These are phyloP conservation scores for Antrozous pallidus DNA, from an alignment of 2,797 vertebrate genomes.

Conservation along the genomic window DNA sequence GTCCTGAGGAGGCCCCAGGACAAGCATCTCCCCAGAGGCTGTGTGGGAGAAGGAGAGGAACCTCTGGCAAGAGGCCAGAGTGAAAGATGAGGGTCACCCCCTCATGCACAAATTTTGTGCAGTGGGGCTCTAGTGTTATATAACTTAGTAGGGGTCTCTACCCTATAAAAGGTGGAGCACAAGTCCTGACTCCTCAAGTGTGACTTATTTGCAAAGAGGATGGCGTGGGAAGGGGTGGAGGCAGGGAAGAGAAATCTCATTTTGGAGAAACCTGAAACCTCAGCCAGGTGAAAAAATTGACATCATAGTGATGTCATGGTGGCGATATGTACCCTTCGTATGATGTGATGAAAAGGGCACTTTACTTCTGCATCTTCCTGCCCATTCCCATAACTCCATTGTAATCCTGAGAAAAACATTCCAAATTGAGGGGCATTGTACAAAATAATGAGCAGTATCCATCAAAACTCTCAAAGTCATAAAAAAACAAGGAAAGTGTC, in stretches of 20 bases:
- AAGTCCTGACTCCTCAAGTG: background rate
- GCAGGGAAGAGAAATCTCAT: accelerated
- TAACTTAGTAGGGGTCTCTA: background rate
- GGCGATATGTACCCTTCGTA: accelerated
- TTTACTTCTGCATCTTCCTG: background rate
- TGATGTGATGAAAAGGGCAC: background rate
- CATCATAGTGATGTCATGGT: background rate
- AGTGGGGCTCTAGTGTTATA: too few species aligned
- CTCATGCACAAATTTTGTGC: too few species aligned
- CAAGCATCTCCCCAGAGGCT: too few species aligned
- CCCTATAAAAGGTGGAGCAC: background rate
- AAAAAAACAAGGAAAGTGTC: background rate
- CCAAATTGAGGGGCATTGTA: background rate
- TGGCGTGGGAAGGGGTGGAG: accelerated
- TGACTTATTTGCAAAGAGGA: background rate
- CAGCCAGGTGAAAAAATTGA: background rate
- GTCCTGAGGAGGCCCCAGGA: too few species aligned
- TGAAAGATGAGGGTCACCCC: too few species aligned
- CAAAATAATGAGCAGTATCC: background rate
- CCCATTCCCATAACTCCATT: background rate
- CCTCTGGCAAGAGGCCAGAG: too few species aligned
- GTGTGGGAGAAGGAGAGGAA: too few species aligned
- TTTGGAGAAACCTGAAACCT: background rate
- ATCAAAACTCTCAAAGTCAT: background rate
- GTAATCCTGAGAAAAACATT: background rate